Conservation (phyloP, 2,113 vertebrate species). For the Antechinus stuartii region DNA sequence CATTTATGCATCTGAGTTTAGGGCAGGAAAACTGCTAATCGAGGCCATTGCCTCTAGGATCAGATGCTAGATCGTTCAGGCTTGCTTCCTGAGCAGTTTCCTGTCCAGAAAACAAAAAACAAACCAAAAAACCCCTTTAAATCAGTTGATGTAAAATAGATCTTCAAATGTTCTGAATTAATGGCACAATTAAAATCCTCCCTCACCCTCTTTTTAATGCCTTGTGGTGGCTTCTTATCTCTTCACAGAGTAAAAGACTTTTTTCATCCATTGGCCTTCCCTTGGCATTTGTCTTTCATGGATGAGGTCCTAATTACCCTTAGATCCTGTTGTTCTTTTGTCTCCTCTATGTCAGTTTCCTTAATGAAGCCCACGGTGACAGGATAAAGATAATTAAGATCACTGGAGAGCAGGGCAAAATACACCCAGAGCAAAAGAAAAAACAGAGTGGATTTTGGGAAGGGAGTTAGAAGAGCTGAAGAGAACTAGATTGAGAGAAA, state of each 20-base stretch:
- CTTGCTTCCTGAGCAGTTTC: not conserved
- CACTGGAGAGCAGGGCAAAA: conserved; percentile 15
- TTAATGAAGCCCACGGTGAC: conserved; percentile 16
- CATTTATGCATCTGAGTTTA: conserved; percentile 27
- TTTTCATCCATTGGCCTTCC: conserved; percentile 45
- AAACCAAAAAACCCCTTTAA: not conserved
- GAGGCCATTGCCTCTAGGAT: not conserved
- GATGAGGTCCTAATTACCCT: conserved; percentile 53
- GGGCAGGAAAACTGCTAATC: conserved; percentile 40
- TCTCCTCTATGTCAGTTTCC: conserved; percentile 35
- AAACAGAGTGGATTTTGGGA: not conserved
- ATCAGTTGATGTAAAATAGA: conserved; percentile 1
- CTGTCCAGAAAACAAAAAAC: not conserved
- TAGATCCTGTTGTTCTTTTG: conserved; percentile 46
- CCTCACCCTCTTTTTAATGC: not conserved
- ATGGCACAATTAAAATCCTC: not conserved
- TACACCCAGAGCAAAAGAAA: conserved; percentile 27
- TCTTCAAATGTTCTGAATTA: not conserved
- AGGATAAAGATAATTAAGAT: conserved; percentile 46
- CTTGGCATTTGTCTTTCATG: conserved; percentile 48
- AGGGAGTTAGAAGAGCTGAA: not conserved
- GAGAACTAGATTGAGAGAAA: not conserved
- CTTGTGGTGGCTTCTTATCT: conserved; percentile 1
- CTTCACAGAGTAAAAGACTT: not conserved
- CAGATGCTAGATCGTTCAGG: conserved; percentile 1